Conservation (phyloP, 2,113 vertebrate species). For the Peromyscus californicus region DNA sequence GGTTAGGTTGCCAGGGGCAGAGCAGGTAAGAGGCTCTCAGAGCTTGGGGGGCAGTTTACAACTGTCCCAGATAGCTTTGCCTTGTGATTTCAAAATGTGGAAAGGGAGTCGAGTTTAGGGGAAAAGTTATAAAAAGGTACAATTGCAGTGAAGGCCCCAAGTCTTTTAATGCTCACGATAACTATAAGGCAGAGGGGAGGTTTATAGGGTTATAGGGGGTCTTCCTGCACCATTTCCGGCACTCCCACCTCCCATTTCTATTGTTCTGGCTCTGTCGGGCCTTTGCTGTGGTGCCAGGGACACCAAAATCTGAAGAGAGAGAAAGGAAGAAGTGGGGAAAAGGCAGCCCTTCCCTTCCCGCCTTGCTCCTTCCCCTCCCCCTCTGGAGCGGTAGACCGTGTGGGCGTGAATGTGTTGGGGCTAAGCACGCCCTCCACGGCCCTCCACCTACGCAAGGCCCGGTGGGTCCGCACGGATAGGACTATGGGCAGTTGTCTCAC, state of each 20-base stretch:
- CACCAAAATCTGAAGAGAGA: slow-evolving; percentile 76
- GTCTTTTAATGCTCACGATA: slow-evolving; percentile 63
- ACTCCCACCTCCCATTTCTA: slow-evolving; percentile 47
- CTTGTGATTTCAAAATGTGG: slow-evolving; percentile 38
- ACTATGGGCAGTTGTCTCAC: slow-evolving; percentile 43
- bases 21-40: slow-evolving; percentile 65
- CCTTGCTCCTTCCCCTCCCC: neutral
- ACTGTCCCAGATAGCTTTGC: slow-evolving; percentile 40
- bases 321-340: neutral
- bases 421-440: neutral
- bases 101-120: slow-evolving; percentile 5
- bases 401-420: slow-evolving; percentile 75
- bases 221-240: slow-evolving; percentile 66
- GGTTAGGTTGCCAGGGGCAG: slow-evolving; percentile 50
- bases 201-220: slow-evolving; percentile 67
- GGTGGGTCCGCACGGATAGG: slow-evolving; percentile 69
- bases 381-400: slow-evolving; percentile 80
- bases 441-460: slow-evolving; percentile 30
- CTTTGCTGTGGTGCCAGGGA: neutral
- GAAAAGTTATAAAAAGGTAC: slow-evolving; percentile 72
- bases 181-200: neutral
- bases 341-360: neutral
- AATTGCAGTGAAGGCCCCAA: neutral
- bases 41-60: neutral
- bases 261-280: slow-evolving; percentile 74